phyloP scores from a whole-genome alignment of 2,888 invertebrate species.

The Drosophila macrospina region DNA sequence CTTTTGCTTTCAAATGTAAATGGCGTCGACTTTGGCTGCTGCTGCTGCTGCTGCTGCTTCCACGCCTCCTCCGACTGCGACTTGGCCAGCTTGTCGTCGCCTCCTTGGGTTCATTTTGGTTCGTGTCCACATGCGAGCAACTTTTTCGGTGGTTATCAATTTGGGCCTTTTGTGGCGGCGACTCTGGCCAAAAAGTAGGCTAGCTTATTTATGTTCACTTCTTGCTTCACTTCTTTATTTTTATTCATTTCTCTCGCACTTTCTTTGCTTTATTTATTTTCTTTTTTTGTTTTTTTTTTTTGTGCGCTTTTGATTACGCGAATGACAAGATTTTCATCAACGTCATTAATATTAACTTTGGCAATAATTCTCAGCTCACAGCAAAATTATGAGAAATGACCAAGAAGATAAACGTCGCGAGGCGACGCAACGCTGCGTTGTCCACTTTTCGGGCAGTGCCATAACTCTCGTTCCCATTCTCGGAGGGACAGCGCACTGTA shows the following conservation, averaged over 20 bases:
- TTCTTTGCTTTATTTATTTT: no score
- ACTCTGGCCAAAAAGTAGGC: constrained; percentile 39
- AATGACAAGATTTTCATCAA: constrained; percentile 82
- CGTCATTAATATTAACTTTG: constrained; percentile 83
- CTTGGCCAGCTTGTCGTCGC: constrained; percentile 8
- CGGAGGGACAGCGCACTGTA: background rate
- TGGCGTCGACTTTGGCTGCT: constrained; percentile 58
- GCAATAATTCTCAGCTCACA: constrained; percentile 78
- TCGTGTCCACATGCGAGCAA: constrained; percentile 63
- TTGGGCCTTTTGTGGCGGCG: constrained; percentile 66
- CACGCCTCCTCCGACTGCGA: constrained; percentile 10
- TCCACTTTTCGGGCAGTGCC: constrained; percentile 75
- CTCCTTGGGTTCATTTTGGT: constrained; percentile 37
- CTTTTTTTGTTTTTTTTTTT: constrained; percentile 30
- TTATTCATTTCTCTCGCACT: no score
- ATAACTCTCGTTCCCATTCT: constrained; percentile 53
- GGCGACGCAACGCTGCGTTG: constrained; percentile 33
- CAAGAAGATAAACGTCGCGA: constrained; percentile 65
- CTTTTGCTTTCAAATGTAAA: constrained; percentile 74
- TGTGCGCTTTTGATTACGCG: constrained; percentile 69
- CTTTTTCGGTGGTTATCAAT: constrained; percentile 75
- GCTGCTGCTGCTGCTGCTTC: constrained; percentile 7
- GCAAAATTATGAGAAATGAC: constrained; percentile 82
- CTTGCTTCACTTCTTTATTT: constrained; percentile 43
- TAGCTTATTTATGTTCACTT: constrained; percentile 65